Percentiles rank a stretch among this genome's conserved stretches.
Evolutionary conservation across 1,140 invertebrate genomes (phyloP).

Genomic region (Himalopsyche phryganea): DNA sequence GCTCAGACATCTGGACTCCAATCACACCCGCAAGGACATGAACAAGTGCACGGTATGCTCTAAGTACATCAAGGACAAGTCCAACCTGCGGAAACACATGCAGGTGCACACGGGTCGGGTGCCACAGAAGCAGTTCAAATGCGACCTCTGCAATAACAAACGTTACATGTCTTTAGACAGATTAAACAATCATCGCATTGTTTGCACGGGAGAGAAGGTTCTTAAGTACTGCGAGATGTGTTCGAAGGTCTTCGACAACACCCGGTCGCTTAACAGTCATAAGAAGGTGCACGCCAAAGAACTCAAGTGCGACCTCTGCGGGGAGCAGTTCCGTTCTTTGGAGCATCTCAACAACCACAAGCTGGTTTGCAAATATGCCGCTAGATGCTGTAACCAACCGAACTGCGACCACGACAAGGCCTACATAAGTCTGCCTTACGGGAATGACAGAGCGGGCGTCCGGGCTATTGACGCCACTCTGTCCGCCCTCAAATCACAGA

Average conservation of each 20-base stretch:
- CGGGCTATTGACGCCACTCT: slow-evolving; percentile 48
- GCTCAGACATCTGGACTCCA: slow-evolving; percentile 49
- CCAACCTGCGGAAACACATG: slow-evolving; percentile 54
- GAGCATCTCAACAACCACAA: slow-evolving; percentile 52
- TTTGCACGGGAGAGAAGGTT: slow-evolving; percentile 51
- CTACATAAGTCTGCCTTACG: slow-evolving; percentile 51
- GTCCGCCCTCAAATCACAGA: slow-evolving; percentile 49
- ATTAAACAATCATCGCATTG: slow-evolving; percentile 51
- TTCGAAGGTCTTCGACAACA: slow-evolving; percentile 54
- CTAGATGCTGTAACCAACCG: slow-evolving; percentile 47
- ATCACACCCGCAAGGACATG: slow-evolving; percentile 51
- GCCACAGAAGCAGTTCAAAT: slow-evolving; percentile 54
- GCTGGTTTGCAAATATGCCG: slow-evolving; percentile 40
- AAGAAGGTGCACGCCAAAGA: slow-evolving; percentile 53
- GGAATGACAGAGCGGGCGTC: slow-evolving; percentile 45
- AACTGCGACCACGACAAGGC: slow-evolving; percentile 53
- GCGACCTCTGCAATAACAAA: slow-evolving; percentile 53
- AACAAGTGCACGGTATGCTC: slow-evolving; percentile 54
- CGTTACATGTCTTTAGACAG: slow-evolving; percentile 52
- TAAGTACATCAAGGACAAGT: slow-evolving; percentile 55
- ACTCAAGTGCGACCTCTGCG: slow-evolving; percentile 51
- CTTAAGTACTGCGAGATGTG: slow-evolving; percentile 54
- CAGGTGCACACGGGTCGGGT: slow-evolving; percentile 52
- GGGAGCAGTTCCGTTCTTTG: slow-evolving; percentile 50
- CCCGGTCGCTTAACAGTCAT: slow-evolving; percentile 53